Conservation (phyloP, 2,797 vertebrate genomes). For the Pseudochirops cupreus region DNA sequence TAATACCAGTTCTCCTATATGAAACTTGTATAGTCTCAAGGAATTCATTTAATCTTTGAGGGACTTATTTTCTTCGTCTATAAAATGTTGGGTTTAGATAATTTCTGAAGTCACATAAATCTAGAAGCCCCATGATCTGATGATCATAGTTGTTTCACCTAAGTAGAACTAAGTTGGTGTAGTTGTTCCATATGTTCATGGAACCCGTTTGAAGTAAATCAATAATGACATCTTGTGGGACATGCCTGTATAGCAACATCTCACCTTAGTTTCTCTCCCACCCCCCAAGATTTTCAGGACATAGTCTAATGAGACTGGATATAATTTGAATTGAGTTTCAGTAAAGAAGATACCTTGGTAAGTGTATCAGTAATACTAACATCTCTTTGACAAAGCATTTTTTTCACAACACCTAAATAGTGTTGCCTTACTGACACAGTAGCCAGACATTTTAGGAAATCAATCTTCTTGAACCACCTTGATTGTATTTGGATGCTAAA, state of each 20-base stretch:
- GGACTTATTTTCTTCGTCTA: not conserved
- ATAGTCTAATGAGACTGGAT: not conserved
- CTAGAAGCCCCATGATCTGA: not conserved
- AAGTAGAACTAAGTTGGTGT: too few species aligned
- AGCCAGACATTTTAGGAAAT: not conserved
- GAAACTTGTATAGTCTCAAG: not conserved
- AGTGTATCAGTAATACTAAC: not conserved
- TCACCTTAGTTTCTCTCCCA: not conserved
- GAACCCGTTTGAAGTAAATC: not conserved
- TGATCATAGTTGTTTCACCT: not conserved
- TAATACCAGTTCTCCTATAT: not conserved
- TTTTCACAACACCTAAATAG: not conserved
- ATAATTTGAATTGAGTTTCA: not conserved
- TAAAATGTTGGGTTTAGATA: not conserved
- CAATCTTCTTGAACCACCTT: not conserved
- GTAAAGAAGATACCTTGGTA: not conserved
- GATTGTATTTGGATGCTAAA: not conserved
- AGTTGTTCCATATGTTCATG: not conserved
- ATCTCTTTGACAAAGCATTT: not conserved
- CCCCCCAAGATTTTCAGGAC: not conserved
- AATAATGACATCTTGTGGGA: slow-evolving; percentile 5
- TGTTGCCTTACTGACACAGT: not conserved
- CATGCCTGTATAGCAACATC: not conserved
- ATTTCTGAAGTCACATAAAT: not conserved
- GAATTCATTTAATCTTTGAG: not conserved